Percentiles rank a stretch among this genome's conserved stretches.
phyloP scores from a whole-genome alignment of 2,888 invertebrate species.

The Candidula unifasciata region DNA sequence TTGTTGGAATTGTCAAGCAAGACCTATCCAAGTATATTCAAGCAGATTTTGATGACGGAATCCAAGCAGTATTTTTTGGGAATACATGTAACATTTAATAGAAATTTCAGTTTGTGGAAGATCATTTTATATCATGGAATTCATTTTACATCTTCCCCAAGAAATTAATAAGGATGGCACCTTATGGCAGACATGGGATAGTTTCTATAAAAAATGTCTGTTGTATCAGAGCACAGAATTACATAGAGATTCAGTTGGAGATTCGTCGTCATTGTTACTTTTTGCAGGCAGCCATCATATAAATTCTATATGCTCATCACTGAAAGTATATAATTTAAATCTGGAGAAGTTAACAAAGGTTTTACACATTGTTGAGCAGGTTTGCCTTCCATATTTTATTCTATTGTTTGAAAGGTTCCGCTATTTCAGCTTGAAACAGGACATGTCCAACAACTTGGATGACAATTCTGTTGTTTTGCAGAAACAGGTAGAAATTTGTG shows the following conservation, averaged over 20 bases:
- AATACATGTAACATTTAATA: constrained; percentile 5
- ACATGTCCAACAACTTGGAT: constrained; percentile 3
- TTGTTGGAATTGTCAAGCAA: neutral
- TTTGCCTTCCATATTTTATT: constrained; percentile 41
- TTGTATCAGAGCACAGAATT: constrained; percentile 21
- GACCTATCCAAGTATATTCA: neutral
- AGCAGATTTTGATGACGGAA: constrained; percentile 15
- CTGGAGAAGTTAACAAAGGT: constrained; percentile 14
- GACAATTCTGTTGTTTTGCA: constrained; percentile 12
- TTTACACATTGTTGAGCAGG: constrained; percentile 40
- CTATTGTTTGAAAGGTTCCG: constrained; percentile 44
- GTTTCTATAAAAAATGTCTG: constrained; percentile 20
- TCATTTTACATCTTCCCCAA: constrained; percentile 19
- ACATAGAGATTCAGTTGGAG: neutral
- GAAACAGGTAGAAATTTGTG: constrained; percentile 41
- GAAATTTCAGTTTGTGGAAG: neutral
- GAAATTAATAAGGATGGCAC: constrained; percentile 23
- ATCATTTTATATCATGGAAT: constrained; percentile 30
- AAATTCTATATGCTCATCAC: constrained; percentile 2
- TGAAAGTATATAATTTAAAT: constrained; percentile 32
- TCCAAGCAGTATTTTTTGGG: constrained; percentile 1
- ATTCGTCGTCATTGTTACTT: constrained; percentile 30
- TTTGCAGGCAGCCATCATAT: constrained; percentile 38
- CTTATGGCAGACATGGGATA: constrained; percentile 31
- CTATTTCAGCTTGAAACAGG: constrained; percentile 34